phyloP scores from a whole-genome alignment of 2,888 invertebrate species.

The Limnephilus rhombicus region DNA sequence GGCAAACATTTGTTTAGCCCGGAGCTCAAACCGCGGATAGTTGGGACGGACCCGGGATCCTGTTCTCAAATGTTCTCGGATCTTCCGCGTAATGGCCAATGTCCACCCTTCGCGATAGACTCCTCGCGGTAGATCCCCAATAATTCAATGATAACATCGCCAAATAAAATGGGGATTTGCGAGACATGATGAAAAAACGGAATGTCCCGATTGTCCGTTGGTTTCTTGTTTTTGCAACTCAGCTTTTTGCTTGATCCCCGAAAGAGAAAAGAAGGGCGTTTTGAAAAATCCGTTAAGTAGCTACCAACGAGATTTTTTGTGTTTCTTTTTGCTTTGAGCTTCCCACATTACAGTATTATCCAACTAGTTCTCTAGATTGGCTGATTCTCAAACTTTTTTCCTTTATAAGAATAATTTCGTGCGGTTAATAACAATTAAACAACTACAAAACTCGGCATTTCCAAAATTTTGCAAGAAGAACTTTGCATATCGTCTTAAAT shows the following conservation, averaged over 20 bases:
- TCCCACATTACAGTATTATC: not conserved
- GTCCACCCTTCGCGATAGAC: slow-evolving; percentile 27
- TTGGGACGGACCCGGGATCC: slow-evolving; percentile 18
- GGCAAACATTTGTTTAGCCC: slow-evolving; percentile 54
- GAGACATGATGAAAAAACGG: slow-evolving; percentile 49
- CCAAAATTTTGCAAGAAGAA: too few relatives aligned
- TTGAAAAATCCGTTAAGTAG: not conserved
- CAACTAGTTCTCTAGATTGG: not conserved
- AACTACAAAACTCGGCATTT: too few relatives aligned
- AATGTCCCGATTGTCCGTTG: slow-evolving; percentile 26
- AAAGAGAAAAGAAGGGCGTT: not conserved
- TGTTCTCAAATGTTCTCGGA: slow-evolving; percentile 9
- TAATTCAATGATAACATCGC: slow-evolving; percentile 66
- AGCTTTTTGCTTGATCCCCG: slow-evolving; percentile 40
- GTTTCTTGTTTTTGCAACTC: slow-evolving; percentile 28
- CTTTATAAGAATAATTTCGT: not conserved
- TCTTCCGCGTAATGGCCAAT: not conserved
- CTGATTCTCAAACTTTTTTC: not conserved
- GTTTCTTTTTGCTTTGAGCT: not conserved
- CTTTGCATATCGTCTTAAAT: too few relatives aligned
- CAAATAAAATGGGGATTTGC: slow-evolving; percentile 63
- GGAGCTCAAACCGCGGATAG: slow-evolving; percentile 40
- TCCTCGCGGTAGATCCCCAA: slow-evolving; percentile 53
- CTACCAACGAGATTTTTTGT: not conserved
- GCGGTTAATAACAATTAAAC: not conserved